Evolutionary conservation across 2,113 vertebrate genomes (phyloP), one percentile per base, ranked within the genome.

Genomic region (Tetrao urogallus): DNA sequence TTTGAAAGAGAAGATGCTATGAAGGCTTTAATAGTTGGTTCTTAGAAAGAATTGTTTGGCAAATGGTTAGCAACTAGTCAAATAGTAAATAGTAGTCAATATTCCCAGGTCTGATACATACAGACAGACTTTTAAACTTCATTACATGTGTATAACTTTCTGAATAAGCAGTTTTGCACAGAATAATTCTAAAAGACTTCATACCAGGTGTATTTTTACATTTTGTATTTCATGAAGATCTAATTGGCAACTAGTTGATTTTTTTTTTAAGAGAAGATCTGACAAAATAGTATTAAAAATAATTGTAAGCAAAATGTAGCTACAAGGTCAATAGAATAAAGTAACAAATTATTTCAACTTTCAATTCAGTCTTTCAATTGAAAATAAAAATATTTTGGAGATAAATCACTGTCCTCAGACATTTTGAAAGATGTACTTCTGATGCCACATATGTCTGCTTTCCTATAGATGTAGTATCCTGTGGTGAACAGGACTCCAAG

Each of bases 401-500:
- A 50, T n/a, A 43, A 70, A 81, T 63, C 50, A 64, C 19, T 38
- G 11, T 57, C 45, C 73, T 77, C 10, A 21, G 27, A 4, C 38
- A 7, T 20, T 38, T 57, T 52, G 47, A 67, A 78, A 74, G 16
- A 17, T 36, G 28, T 24, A 1, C 0, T 34, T 92, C 64, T 48
- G 8, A 9, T 75, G 30, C 66, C 11, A 19, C 3, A 32, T 1
- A 14, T 22, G 16, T 72, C 40, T 34, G 8, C 63, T 91, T 77
- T 89, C 30, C 13, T 82, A 6, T 15, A 36, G 10, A 2, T 50
- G 43, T 77, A 50, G 8, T 11, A n/a, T 54, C 52, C 2, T 38
- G 30, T 0, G 0, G 32, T 1, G 2, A 86, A 58, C 1, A 1
- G 19, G 16, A 89, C 20, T 20, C 27, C 13, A 7, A n/a, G 8